phyloP scores from a whole-genome alignment of 2,888 invertebrate genomes.

The Germaria angustata region DNA sequence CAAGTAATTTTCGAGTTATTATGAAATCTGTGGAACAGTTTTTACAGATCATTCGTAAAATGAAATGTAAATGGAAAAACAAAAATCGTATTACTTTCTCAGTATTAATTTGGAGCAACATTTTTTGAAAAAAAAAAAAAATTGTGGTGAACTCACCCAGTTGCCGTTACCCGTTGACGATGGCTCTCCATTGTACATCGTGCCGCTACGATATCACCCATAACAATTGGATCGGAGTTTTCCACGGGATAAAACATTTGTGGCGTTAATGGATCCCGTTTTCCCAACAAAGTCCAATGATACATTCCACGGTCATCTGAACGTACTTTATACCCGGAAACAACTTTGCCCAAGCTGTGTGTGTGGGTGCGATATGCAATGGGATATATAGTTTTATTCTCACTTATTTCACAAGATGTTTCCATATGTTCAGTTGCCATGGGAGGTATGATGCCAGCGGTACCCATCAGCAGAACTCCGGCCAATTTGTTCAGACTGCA shows the following conservation, averaged over 20 bases:
- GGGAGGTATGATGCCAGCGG: slow-evolving; percentile 89
- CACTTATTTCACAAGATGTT: slow-evolving; percentile 89
- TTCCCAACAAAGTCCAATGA: slow-evolving; percentile 91
- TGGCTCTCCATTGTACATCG: slow-evolving; percentile 95
- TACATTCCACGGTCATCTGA: slow-evolving; percentile 82
- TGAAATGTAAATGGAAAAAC: no score
- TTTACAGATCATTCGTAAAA: no score
- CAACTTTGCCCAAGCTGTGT: slow-evolving; percentile 91
- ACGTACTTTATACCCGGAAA: slow-evolving; percentile 89
- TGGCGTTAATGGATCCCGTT: slow-evolving; percentile 91
- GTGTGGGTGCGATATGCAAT: slow-evolving; percentile 98
- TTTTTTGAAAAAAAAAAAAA: no score
- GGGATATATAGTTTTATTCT: slow-evolving; percentile 92
- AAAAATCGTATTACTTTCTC: no score
- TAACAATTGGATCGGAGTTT: slow-evolving; percentile 83
- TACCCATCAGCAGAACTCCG: slow-evolving; percentile 94
- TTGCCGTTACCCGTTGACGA: slow-evolving; percentile 83
- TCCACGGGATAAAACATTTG: slow-evolving; percentile 96
- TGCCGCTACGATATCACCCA: slow-evolving; percentile 90
- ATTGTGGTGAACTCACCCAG: slow-evolving; percentile 84
- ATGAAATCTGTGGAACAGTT: no score
- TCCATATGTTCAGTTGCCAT: slow-evolving; percentile 91
- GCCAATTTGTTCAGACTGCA: slow-evolving; percentile 91
- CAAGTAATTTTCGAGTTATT: no score
- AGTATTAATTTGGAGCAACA: no score